Conservation (phyloP, 2,113 vertebrate genomes). For the Lipophrys pholis region DNA sequence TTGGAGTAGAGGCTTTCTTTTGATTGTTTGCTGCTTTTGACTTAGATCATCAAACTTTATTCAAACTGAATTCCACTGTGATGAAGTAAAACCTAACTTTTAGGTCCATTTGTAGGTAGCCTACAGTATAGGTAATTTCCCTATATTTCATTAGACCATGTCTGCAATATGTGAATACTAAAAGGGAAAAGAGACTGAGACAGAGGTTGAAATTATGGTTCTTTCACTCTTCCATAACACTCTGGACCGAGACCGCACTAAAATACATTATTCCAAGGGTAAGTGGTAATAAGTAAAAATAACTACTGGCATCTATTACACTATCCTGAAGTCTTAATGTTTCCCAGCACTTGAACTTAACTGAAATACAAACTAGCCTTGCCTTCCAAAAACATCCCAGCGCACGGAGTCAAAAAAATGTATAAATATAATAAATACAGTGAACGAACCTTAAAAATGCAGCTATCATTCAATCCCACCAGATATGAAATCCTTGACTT, state of each 20-base stretch:
- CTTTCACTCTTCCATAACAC: not conserved
- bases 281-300: constrained; percentile 45
- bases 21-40: not conserved
- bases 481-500: constrained; percentile 73
- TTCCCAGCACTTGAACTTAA: constrained; percentile 34
- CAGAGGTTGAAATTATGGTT: constrained; percentile 42
- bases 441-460: constrained; percentile 51
- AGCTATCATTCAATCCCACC: constrained; percentile 41
- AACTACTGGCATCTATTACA: constrained; percentile 48
- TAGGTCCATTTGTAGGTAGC: not conserved
- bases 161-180: constrained; percentile 25
- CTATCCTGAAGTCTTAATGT: constrained; percentile 41
- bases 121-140: not conserved
- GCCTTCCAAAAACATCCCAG: constrained; percentile 45
- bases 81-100: not conserved
- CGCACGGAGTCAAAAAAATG: constrained; percentile 30
- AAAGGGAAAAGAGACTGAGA: constrained; percentile 38
- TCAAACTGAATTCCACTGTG: not conserved
- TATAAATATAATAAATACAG: constrained; percentile 51
- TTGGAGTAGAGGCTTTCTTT: not conserved
- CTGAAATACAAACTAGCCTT: constrained; percentile 33
- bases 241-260: constrained; percentile 23
- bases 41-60: not conserved
- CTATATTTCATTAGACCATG: constrained; percentile 1
- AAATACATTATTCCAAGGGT: constrained; percentile 50